Percentiles rank a stretch among this genome's conserved stretches.
phyloP scores from a whole-genome alignment of 2,888 invertebrate species.

The Aricia artaxerxes region DNA sequence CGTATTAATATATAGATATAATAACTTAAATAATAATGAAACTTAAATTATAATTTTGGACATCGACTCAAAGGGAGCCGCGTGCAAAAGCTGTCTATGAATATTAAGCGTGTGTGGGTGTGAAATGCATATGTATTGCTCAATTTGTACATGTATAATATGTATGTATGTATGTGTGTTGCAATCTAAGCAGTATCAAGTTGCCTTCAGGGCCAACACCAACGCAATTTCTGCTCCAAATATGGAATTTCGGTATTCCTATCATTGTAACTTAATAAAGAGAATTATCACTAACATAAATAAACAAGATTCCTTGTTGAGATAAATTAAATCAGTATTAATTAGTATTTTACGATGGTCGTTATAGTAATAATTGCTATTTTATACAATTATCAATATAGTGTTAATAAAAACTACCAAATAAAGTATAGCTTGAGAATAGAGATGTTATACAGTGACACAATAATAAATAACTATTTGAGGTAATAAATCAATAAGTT shows the following conservation, averaged over 20 bases:
- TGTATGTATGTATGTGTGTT: conserved; percentile 3
- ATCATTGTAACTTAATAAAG: not conserved
- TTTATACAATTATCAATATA: conserved; percentile 4
- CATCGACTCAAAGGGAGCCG: not conserved
- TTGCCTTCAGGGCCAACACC: conserved; percentile 9
- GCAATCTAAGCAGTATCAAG: conserved; percentile 14
- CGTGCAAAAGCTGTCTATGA: not conserved
- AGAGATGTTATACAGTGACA: not conserved
- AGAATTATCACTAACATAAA: not conserved
- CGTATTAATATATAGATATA: no score
- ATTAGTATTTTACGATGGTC: conserved; percentile 11
- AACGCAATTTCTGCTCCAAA: conserved; percentile 5
- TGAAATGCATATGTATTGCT: not conserved
- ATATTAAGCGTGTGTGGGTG: not conserved
- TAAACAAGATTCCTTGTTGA: not conserved
- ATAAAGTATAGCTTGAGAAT: not conserved
- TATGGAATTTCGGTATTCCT: conserved; percentile 1
- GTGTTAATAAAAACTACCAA: conserved; percentile 14
- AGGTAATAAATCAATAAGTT: not conserved
- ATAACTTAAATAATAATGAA: no score
- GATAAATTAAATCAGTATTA: conserved; percentile 10
- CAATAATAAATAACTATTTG: not conserved
- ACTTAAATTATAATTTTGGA: not conserved
- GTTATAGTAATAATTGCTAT: not conserved
- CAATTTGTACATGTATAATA: not conserved